Evolutionary conservation across 2,888 invertebrate genomes (phyloP).

Genomic region (Chloroclystis v-ata): DNA sequence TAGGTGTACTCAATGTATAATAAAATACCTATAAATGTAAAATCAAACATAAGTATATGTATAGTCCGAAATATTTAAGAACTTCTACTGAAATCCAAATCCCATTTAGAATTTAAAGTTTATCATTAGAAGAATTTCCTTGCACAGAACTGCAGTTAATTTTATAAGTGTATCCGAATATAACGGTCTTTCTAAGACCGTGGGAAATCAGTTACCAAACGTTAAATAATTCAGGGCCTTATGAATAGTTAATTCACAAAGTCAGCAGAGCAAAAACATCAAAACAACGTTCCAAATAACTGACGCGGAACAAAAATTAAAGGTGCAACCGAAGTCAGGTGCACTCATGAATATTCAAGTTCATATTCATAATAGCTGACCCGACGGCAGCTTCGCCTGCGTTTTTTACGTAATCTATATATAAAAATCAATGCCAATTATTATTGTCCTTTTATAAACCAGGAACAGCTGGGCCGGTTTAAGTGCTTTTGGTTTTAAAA

Average conservation of each 20-base stretch:
- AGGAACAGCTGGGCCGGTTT: too few species aligned
- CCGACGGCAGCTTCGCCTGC: too few species aligned
- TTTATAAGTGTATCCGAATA: constrained; percentile 9
- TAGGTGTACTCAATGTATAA: too few species aligned
- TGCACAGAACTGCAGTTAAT: constrained; percentile 8
- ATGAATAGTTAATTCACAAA: constrained; percentile 54
- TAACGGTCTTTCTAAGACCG: constrained; percentile 27
- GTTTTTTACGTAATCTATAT: too few species aligned
- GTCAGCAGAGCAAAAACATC: constrained; percentile 61
- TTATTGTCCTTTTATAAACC: too few species aligned
- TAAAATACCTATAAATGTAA: too few species aligned
- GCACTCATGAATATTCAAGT: constrained; percentile 61
- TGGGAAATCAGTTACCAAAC: constrained; percentile 40
- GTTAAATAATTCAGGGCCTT: constrained; percentile 31
- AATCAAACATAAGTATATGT: too few species aligned
- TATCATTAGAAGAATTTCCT: not conserved
- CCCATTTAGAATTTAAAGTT: too few species aligned
- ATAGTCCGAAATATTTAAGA: too few species aligned
- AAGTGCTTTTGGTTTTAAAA: too few species aligned
- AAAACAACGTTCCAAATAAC: constrained; percentile 44
- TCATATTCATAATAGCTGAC: constrained; percentile 6
- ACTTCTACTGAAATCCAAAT: too few species aligned
- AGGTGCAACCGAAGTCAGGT: constrained; percentile 48
- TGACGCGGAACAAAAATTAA: constrained; percentile 43
- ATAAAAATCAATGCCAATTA: too few species aligned